Conservation (phyloP, 2,797 vertebrate species). For the Pygocentrus nattereri region DNA sequence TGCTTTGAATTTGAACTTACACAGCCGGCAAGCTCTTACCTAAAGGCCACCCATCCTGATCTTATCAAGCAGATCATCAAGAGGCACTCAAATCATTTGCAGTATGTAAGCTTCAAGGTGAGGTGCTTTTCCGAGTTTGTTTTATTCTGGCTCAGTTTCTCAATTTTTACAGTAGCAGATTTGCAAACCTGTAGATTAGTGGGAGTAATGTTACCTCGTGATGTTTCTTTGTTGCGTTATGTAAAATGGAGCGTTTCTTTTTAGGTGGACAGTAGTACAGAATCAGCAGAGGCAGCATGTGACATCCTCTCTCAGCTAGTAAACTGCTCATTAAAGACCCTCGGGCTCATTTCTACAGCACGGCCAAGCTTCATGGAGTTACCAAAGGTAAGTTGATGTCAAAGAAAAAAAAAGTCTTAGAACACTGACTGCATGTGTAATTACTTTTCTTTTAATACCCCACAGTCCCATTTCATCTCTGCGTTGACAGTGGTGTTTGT, state of each 20-base stretch:
- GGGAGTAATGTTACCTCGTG: not conserved
- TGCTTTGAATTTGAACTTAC: slow-evolving; percentile 98
- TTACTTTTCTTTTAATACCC: slow-evolving; percentile 13
- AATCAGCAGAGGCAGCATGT: slow-evolving; percentile 97
- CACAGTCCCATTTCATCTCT: slow-evolving; percentile 98
- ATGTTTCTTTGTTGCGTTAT: not conserved
- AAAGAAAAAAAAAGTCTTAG: not conserved
- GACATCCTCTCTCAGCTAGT: slow-evolving; percentile 98
- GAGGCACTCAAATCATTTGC: slow-evolving; percentile 95
- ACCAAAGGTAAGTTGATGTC: slow-evolving; percentile 86
- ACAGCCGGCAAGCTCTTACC: slow-evolving; percentile 94
- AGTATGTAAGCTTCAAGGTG: slow-evolving; percentile 99
- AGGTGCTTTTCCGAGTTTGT: slow-evolving; percentile 20
- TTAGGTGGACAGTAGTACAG: slow-evolving; percentile 98
- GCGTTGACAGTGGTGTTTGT: slow-evolving; percentile 98
- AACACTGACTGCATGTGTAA: not conserved
- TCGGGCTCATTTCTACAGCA: slow-evolving; percentile 97
- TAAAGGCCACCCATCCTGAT: slow-evolving; percentile 96
- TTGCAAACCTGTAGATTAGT: not conserved
- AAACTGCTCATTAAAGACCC: slow-evolving; percentile 97
- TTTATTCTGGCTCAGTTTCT: not conserved
- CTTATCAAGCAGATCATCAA: slow-evolving; percentile 98
- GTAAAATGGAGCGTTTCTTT: slow-evolving; percentile 43
- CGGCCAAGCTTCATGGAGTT: slow-evolving; percentile 99
- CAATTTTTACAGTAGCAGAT: no score